Percentiles rank a stretch among this genome's conserved stretches.
Conservation (phyloP, 2,113 vertebrate genomes). For the Taxidea taxus region DNA sequence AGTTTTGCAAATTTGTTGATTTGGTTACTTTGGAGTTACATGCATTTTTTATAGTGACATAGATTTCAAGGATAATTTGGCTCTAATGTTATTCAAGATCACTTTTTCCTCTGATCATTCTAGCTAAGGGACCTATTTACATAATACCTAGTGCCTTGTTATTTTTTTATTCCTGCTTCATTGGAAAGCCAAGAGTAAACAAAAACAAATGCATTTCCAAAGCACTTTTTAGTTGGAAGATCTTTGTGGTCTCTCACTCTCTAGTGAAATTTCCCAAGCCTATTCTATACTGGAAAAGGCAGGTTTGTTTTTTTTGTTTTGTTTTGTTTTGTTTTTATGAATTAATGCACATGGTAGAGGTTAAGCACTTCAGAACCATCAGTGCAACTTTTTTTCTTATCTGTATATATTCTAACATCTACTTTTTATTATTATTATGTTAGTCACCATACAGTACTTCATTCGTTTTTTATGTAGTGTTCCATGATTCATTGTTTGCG, state of each 20-base stretch:
- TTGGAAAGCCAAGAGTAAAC: neutral
- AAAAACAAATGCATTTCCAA: conserved; percentile 11
- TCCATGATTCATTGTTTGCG: no score
- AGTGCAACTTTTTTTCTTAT: neutral
- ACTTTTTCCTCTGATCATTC: conserved; percentile 49
- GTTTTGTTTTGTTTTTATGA: no score
- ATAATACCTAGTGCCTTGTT: conserved; percentile 56
- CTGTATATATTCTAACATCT: no score
- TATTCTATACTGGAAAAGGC: neutral
- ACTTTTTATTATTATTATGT: no score
- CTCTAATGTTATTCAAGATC: conserved; percentile 59
- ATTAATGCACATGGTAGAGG: neutral
- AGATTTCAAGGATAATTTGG: conserved; percentile 71
- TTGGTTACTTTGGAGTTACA: conserved; percentile 61
- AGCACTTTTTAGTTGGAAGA: neutral
- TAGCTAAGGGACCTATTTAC: conserved; percentile 69
- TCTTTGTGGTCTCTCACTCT: neutral
- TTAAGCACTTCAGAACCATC: neutral
- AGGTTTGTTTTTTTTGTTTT: neutral
- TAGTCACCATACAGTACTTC: no score
- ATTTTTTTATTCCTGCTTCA: conserved; percentile 48
- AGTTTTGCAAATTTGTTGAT: conserved; percentile 73
- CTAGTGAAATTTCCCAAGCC: neutral
- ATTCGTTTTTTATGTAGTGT: no score
- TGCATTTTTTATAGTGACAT: conserved; percentile 73